Conservation (phyloP, 2,797 vertebrate genomes). For the Ataeniobius toweri region DNA sequence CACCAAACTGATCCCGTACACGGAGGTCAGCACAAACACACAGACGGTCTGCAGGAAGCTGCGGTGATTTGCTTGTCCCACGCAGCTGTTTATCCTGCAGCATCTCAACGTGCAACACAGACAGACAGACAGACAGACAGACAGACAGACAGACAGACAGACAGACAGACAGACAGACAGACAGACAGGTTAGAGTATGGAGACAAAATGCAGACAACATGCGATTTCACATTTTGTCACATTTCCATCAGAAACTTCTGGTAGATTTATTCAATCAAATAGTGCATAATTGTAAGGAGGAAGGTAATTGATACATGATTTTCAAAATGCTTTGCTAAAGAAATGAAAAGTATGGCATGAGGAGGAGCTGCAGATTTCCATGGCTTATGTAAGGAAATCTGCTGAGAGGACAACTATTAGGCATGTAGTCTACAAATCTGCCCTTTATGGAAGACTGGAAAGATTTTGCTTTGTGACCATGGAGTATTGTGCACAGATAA, state of each 20-base stretch:
- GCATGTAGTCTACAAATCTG: too few species aligned
- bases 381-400: neutral
- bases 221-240: neutral
- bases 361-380: neutral
- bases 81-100: conserved; percentile 96
- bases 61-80: conserved; percentile 93
- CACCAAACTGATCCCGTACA: conserved; percentile 91
- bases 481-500: too few species aligned
- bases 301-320: neutral
- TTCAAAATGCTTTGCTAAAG: neutral
- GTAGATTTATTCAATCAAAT: neutral
- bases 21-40: conserved; percentile 89
- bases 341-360: neutral
- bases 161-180: conserved; percentile 19
- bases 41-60: conserved; percentile 91
- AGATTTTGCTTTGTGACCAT: neutral
- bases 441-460: too few species aligned
- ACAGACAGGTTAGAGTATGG: conserved; percentile 12
- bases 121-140: conserved; percentile 28
- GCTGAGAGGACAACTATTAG: too few species aligned
- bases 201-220: neutral
- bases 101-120: conserved; percentile 57
- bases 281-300: neutral
- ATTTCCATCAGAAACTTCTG: neutral
- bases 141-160: conserved; percentile 26